A percentile compares a stretch with the other conserved stretches of the same genome.
Conservation (phyloP, 2,888 invertebrate genomes). For the Desoria tigrina region DNA sequence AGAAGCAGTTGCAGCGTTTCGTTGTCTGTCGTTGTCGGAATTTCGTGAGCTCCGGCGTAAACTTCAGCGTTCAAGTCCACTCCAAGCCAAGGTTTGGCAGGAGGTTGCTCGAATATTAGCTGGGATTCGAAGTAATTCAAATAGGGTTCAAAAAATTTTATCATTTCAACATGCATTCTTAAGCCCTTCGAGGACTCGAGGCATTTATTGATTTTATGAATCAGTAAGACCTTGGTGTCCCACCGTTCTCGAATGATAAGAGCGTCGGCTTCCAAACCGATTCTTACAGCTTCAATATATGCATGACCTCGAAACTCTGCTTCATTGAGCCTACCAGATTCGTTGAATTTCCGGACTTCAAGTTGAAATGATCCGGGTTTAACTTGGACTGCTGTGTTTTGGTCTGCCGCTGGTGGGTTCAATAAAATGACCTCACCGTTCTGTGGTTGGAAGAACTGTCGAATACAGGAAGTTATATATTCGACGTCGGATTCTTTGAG, state of each 20-base stretch:
- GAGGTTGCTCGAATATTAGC: constrained; percentile 25
- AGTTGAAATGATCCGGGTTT: constrained; percentile 24
- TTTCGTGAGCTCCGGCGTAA: constrained; percentile 22
- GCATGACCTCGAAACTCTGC: constrained; percentile 9
- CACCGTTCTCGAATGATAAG: constrained; percentile 24
- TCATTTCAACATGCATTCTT: constrained; percentile 12
- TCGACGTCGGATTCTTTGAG: constrained; percentile 25
- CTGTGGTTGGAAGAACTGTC: constrained; percentile 13
- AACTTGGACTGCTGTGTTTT: constrained; percentile 24
- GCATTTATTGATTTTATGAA: background rate
- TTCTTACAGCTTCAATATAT: constrained; percentile 26
- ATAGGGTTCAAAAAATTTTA: constrained; percentile 21
- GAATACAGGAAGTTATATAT: constrained; percentile 20
- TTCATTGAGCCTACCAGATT: constrained; percentile 10
- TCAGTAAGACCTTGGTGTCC: constrained; percentile 7
- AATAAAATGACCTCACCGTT: background rate
- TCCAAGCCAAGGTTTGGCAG: constrained; percentile 26
- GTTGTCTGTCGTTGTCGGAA: constrained; percentile 38
- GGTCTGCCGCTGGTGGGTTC: background rate
- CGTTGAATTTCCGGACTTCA: constrained; percentile 23
- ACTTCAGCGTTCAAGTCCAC: constrained; percentile 16
- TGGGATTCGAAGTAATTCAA: constrained; percentile 29
- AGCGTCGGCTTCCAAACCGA: constrained; percentile 18
- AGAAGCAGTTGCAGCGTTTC: constrained; percentile 38
- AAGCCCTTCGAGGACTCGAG: background rate